Percentiles rank a stretch among this genome's conserved stretches.
Conservation (phyloP, 1,140 invertebrate species). For the Tetraneura akinire region DNA sequence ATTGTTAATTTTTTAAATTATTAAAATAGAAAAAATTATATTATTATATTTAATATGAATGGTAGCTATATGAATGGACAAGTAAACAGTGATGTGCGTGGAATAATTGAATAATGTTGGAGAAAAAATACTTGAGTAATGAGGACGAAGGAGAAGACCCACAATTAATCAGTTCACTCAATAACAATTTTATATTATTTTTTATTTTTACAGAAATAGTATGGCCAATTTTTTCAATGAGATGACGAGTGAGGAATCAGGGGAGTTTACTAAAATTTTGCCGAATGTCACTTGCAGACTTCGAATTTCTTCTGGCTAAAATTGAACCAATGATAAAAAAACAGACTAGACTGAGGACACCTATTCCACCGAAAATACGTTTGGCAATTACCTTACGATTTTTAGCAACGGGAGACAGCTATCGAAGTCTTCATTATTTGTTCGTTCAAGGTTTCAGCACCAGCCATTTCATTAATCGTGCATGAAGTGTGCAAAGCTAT, state of each 20-base stretch:
- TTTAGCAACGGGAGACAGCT: slow-evolving; percentile 34
- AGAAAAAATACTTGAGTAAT: no score
- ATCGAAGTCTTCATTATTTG: slow-evolving; percentile 18
- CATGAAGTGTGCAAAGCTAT: background rate
- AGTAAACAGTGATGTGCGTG: no score
- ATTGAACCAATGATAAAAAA: slow-evolving; percentile 24
- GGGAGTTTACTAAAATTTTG: slow-evolving; percentile 41
- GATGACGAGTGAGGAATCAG: slow-evolving; percentile 21
- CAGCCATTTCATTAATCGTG: slow-evolving; percentile 17
- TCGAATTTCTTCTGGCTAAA: slow-evolving; percentile 17
- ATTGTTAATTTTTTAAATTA: background rate
- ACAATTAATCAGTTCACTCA: background rate
- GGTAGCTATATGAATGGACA: no score
- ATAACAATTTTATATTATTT: background rate
- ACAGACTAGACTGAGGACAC: slow-evolving; percentile 10
- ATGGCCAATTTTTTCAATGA: slow-evolving; percentile 17
- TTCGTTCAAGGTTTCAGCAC: slow-evolving; percentile 26
- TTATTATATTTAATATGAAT: no score
- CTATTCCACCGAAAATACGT: no score
- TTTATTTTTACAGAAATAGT: slow-evolving; percentile 5
- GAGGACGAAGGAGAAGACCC: background rate
- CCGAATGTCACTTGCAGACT: slow-evolving; percentile 27
- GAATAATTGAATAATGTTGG: no score
- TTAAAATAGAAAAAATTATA: background rate
- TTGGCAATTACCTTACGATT: slow-evolving; percentile 20